Conservation (phyloP, 2,888 invertebrate genomes). For the Melieria picta region DNA sequence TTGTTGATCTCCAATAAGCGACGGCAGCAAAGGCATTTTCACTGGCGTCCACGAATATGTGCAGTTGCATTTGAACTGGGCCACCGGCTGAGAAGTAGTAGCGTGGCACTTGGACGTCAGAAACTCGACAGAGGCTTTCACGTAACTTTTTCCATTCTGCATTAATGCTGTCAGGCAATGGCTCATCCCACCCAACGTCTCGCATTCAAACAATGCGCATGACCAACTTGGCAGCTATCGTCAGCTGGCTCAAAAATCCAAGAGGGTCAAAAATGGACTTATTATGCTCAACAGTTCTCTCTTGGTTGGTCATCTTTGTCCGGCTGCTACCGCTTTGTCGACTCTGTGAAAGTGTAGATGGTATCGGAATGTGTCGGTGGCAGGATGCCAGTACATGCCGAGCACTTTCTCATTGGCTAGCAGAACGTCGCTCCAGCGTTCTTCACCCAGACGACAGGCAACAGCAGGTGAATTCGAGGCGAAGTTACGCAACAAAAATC, state of each 20-base stretch:
- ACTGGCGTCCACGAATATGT: too few relatives aligned
- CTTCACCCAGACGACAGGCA: background rate
- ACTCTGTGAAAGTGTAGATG: conserved; percentile 22
- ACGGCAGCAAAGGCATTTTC: too few relatives aligned
- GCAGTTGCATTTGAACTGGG: too few relatives aligned
- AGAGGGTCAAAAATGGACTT: conserved; percentile 31
- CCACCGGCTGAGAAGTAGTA: too few relatives aligned
- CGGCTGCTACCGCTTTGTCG: conserved; percentile 14
- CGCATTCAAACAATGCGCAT: conserved; percentile 25
- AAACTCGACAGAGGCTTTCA: too few relatives aligned
- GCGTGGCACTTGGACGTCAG: too few relatives aligned
- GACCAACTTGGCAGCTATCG: conserved; percentile 17
- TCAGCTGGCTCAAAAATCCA: conserved; percentile 15
- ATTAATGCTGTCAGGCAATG: conserved; percentile 6
- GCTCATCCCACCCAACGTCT: conserved; percentile 18
- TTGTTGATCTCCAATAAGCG: too few relatives aligned
- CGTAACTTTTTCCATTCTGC: background rate
- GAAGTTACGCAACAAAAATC: background rate
- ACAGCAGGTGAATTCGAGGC: background rate
- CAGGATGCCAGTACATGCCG: conserved; percentile 18
- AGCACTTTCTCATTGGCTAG: conserved; percentile 18
- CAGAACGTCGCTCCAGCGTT: background rate
- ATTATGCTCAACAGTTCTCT: conserved; percentile 23
- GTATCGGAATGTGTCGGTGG: conserved; percentile 22
- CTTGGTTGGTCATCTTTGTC: conserved; percentile 21